These are phyloP conservation scores for Folsomia candida DNA, from an alignment of 2,888 invertebrate species.

Conservation along the genomic window DNA sequence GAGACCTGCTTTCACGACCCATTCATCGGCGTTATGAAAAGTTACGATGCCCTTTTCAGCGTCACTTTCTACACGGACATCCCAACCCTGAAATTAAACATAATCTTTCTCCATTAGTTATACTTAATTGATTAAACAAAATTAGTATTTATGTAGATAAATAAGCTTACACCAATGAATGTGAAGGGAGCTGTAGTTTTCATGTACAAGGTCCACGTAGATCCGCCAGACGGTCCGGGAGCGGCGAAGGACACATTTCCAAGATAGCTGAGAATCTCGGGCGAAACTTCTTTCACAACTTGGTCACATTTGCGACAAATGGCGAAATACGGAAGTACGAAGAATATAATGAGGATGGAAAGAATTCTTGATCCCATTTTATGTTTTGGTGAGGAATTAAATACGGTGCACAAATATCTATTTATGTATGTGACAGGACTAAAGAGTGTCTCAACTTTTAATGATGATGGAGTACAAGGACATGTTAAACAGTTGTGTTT, in stretches of 20 bases:
- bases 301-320: slow-evolving; percentile 25
- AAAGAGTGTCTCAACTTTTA: too few relatives aligned
- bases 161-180: slow-evolving; percentile 34
- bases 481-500: too few relatives aligned
- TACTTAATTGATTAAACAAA: too few relatives aligned
- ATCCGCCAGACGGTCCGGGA: slow-evolving; percentile 16
- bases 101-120: too few relatives aligned
- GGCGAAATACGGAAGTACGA: background rate
- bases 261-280: slow-evolving; percentile 32
- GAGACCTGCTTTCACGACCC: slow-evolving; percentile 16
- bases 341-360: too few relatives aligned
- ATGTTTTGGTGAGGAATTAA: too few relatives aligned
- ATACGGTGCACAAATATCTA: too few relatives aligned
- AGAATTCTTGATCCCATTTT: too few relatives aligned
- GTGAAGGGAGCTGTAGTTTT: slow-evolving; percentile 35
- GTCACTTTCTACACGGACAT: slow-evolving; percentile 27
- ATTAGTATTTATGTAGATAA: too few relatives aligned
- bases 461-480: too few relatives aligned
- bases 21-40: slow-evolving; percentile 16
- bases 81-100: slow-evolving; percentile 18
- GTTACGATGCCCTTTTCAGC: slow-evolving; percentile 23
- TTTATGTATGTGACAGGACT: too few relatives aligned
- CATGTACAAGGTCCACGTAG: slow-evolving; percentile 31
- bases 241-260: slow-evolving; percentile 34
- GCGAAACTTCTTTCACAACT: slow-evolving; percentile 28